These are phyloP conservation scores for Sinocyclocheilus anophthalmus DNA, from an alignment of 2,113 vertebrate species.

Conservation along the genomic window DNA sequence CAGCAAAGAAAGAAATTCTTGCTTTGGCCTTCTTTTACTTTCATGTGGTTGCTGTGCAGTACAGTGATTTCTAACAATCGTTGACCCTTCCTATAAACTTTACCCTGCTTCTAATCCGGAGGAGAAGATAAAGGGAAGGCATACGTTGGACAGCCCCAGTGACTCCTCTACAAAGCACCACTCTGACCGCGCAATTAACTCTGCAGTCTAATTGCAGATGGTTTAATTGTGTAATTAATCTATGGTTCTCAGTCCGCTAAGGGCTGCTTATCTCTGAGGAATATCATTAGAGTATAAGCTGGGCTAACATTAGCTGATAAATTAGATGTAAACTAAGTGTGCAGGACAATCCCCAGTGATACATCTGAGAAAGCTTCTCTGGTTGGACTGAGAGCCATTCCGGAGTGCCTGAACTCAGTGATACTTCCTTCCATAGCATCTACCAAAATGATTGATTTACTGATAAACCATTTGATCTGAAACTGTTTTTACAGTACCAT, in stretches of 20 bases:
- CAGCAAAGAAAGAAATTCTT: neutral
- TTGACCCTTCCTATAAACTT: neutral
- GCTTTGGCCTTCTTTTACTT: neutral
- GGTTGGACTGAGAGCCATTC: neutral
- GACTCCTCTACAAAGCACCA: conserved; percentile 3
- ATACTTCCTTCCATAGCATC: neutral
- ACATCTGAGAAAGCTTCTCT: neutral
- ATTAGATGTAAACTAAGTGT: conserved; percentile 1
- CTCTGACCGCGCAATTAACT: conserved; percentile 25
- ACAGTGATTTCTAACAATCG: neutral
- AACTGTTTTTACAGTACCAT: neutral
- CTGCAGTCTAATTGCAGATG: conserved; percentile 25
- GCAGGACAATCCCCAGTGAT: conserved; percentile 7
- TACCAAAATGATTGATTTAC: neutral
- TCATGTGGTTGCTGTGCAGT: neutral
- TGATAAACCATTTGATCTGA: neutral
- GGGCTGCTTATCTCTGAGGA: conserved; percentile 28
- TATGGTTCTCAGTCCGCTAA: conserved; percentile 28
- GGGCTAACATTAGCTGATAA: conserved; percentile 27
- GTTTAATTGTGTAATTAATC: conserved; percentile 44
- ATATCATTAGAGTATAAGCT: conserved; percentile 31
- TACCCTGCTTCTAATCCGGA: conserved; percentile 2
- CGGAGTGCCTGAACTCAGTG: neutral
- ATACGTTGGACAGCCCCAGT: neutral
- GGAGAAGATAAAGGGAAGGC: neutral